Evolutionary conservation across 2,797 vertebrate genomes (phyloP).

Genomic region (Hozukius guyotensis): DNA sequence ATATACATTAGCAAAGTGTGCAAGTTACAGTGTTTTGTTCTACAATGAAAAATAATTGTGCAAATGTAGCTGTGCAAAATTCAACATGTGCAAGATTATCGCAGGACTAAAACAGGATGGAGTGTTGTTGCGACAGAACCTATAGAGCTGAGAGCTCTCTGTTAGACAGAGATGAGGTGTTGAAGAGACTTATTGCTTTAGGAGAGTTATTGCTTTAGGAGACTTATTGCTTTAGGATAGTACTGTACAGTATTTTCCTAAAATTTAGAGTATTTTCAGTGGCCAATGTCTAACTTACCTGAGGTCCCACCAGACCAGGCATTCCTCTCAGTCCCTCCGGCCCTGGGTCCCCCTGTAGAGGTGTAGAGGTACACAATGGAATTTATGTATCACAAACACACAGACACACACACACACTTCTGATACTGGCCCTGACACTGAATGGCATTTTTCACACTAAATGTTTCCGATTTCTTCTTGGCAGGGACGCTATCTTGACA

Average conservation of each 20-base stretch:
- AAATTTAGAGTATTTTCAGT: not conserved
- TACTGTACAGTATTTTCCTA: not conserved
- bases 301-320: slow-evolving; percentile 89
- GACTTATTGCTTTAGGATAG: not conserved
- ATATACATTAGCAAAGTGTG: no score
- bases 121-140: fast-evolving
- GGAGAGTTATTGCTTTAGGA: no score
- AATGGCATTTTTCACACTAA: slow-evolving; percentile 28
- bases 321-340: slow-evolving; percentile 85
- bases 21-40: no score
- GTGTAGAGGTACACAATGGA: slow-evolving; percentile 18
- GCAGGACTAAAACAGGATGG: no score
- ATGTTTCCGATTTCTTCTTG: slow-evolving; percentile 31
- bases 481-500: slow-evolving; percentile 21
- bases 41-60: no score
- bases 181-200: no score
- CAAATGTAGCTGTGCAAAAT: no score
- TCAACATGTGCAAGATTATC: no score
- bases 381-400: slow-evolving; percentile 18
- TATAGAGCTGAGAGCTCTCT: no score
- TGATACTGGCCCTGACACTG: slow-evolving; percentile 2
- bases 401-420: not conserved
- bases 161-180: no score
- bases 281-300: slow-evolving; percentile 79
- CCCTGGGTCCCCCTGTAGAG: slow-evolving; percentile 87